Percentiles rank a stretch among this genome's conserved stretches.
Evolutionary conservation across 2,797 vertebrate genomes (phyloP).

Genomic region (Alectoris magna): DNA sequence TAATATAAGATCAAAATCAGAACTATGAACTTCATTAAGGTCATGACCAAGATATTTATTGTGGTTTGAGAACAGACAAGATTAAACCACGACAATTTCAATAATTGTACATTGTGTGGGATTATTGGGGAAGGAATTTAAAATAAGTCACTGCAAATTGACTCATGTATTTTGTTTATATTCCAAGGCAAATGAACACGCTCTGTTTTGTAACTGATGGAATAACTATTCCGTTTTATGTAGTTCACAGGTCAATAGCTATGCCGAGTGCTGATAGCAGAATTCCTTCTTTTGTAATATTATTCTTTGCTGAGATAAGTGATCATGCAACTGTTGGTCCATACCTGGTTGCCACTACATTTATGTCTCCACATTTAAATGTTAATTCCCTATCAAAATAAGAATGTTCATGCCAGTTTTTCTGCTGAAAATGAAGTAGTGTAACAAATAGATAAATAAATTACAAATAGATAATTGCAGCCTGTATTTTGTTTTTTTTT

Average conservation of each 20-base stretch:
- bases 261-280: background rate
- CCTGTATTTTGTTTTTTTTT: background rate
- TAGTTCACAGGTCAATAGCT: background rate
- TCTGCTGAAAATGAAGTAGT: background rate
- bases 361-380: slow-evolving; percentile 25
- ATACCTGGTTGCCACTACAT: background rate
- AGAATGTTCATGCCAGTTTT: background rate
- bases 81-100: slow-evolving; percentile 9
- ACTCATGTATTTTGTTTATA: background rate
- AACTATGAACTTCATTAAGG: slow-evolving; percentile 49
- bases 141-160: slow-evolving; percentile 34
- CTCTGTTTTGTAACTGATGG: background rate
- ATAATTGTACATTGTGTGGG: background rate
- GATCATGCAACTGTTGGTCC: slow-evolving; percentile 8
- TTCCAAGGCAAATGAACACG: background rate
- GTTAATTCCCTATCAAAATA: slow-evolving; percentile 25
- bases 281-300: background rate
- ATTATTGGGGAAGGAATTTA: slow-evolving; percentile 17
- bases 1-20: slow-evolving; percentile 72
- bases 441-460: slow-evolving; percentile 23
- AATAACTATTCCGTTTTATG: slow-evolving; percentile 1
- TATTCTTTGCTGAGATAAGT: slow-evolving; percentile 10
- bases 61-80: slow-evolving; percentile 35
- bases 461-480: background rate
- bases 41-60: slow-evolving; percentile 4